Evolutionary conservation across 2,113 vertebrate genomes (phyloP).

Genomic region (Chaetodon auriga): DNA sequence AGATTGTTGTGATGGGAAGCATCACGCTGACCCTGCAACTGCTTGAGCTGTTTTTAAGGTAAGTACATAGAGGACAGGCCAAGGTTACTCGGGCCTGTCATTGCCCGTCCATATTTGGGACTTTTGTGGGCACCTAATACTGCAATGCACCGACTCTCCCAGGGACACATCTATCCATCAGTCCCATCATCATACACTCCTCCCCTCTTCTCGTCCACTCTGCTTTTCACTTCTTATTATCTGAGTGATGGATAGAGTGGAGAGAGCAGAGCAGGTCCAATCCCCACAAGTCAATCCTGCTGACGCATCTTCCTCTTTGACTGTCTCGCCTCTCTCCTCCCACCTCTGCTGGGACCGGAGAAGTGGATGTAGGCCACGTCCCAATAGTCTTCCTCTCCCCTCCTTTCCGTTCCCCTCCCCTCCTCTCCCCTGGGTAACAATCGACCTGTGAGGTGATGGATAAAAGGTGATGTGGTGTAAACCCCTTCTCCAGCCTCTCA

Average conservation of each 20-base stretch:
- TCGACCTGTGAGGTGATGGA: conserved; percentile 52
- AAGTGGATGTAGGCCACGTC: conserved; percentile 73
- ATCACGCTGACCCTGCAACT: conserved; percentile 33
- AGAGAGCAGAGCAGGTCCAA: conserved; percentile 61
- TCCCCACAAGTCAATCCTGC: conserved; percentile 73
- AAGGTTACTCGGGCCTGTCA: conserved; percentile 50
- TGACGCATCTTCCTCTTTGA: conserved; percentile 66
- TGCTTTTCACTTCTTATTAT: conserved; percentile 79
- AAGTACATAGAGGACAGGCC: conserved; percentile 33
- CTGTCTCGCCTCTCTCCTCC: conserved; percentile 54
- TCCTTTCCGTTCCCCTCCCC: not conserved
- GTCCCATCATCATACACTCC: conserved; percentile 66
- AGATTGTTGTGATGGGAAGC: conserved; percentile 20
- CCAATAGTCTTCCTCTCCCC: conserved; percentile 41
- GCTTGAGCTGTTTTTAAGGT: conserved; percentile 19
- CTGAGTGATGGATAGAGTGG: conserved; percentile 75
- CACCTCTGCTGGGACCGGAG: conserved; percentile 53
- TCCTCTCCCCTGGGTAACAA: conserved; percentile 30
- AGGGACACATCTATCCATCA: conserved; percentile 72
- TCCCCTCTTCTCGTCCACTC: conserved; percentile 60
- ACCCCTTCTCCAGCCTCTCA: conserved; percentile 46
- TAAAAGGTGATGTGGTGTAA: conserved; percentile 64
- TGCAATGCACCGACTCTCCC: conserved; percentile 54
- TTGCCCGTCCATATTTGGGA: conserved; percentile 33
- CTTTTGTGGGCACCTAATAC: conserved; percentile 56